Evolutionary conservation across 2,888 invertebrate genomes (phyloP).

Genomic region (Lypha dubia): DNA sequence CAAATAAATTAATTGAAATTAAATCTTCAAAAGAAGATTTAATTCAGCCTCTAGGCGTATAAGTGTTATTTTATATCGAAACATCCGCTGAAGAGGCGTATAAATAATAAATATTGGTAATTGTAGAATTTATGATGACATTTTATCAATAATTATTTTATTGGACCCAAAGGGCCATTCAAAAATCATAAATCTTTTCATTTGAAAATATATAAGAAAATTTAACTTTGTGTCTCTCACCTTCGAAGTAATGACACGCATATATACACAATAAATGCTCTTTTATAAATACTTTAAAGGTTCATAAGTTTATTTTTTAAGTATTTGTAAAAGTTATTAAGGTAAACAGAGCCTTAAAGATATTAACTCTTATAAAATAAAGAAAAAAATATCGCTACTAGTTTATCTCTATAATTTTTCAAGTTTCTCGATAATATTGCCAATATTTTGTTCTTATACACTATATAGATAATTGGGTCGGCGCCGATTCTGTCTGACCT

Average conservation of each 20-base stretch:
- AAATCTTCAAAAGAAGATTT: slow-evolving; percentile 4
- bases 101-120: slow-evolving; percentile 23
- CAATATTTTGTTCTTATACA: background rate
- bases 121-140: slow-evolving; percentile 12
- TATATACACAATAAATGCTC: background rate
- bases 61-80: background rate
- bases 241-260: background rate
- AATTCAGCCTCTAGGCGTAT: slow-evolving; percentile 20
- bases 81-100: background rate
- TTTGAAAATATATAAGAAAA: background rate
- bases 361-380: slow-evolving; percentile 3
- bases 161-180: slow-evolving; percentile 33
- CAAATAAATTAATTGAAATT: slow-evolving; percentile 39
- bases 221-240: slow-evolving; percentile 11
- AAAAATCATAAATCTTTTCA: slow-evolving; percentile 4
- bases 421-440: background rate
- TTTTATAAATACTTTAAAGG: background rate
- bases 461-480: slow-evolving; percentile 34
- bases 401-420: background rate
- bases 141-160: background rate
- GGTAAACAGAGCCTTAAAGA: slow-evolving; percentile 13
- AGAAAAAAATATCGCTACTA: too few relatives aligned
- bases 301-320: background rate
- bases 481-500: slow-evolving; percentile 40
- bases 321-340: slow-evolving; percentile 2